Conservation (phyloP, 2,797 vertebrate genomes). For the Hirundo rustica region DNA sequence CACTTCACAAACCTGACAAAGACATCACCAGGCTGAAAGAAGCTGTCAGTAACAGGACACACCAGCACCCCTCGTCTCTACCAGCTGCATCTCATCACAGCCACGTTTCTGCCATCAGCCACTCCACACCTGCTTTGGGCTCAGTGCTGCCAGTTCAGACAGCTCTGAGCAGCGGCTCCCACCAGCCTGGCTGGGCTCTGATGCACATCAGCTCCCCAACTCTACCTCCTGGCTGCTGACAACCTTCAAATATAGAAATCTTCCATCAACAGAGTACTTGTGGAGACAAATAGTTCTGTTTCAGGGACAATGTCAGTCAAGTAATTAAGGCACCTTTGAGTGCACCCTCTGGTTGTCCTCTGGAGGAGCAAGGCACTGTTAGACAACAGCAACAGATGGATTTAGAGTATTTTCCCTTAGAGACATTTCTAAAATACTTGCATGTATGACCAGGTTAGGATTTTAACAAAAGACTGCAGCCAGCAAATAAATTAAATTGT, state of each 20-base stretch:
- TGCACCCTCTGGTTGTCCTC: neutral
- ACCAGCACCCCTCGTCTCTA: neutral
- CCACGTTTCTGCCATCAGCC: neutral
- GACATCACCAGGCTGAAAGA: neutral
- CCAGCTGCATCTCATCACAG: neutral
- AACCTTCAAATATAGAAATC: neutral
- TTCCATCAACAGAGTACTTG: neutral
- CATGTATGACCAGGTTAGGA: neutral
- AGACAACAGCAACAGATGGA: neutral
- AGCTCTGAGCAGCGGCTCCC: neutral
- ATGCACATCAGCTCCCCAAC: neutral
- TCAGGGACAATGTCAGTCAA: neutral
- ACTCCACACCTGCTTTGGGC: neutral
- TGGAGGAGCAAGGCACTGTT: neutral
- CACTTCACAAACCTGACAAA: neutral
- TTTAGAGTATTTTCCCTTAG: neutral
- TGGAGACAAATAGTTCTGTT: neutral
- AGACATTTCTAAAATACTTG: neutral
- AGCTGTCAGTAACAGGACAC: neutral
- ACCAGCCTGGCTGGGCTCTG: neutral
- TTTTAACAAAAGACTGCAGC: neutral
- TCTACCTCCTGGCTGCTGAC: rapidly evolving
- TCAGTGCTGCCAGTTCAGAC: neutral
- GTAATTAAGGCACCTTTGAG: neutral
- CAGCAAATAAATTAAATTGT: neutral